Percentiles rank a stretch among this genome's conserved stretches.
These are phyloP conservation scores for western clawed frog (Xenopus tropicalis) DNA, from an alignment of 2,113 vertebrate species.

Conservation along the genomic window UCB_Xtro_10.0 CM004447.2:33981001-33981500, in stretches of 20 bases:
- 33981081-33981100: not conserved
- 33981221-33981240: constrained; percentile 29
- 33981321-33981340: constrained; percentile 44
- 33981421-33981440: constrained; percentile 92
- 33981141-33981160: constrained; percentile 14
- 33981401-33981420: constrained; percentile 89
- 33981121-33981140: not conserved
- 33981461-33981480: constrained; percentile 53
- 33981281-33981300: constrained; percentile 34
- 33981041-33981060: too few relatives aligned
- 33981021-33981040: too few relatives aligned
- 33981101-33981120: constrained; percentile 1
- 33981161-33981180: constrained; percentile 17
- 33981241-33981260: constrained; percentile 37
- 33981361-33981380: constrained; percentile 86
- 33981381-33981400: constrained; percentile 89
- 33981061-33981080: too few relatives aligned
- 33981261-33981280: not conserved
- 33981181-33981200: not conserved
- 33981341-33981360: constrained; percentile 72
- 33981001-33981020: too few relatives aligned
- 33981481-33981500: constrained; percentile 39
- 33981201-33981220: not conserved
- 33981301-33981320: constrained; percentile 3
- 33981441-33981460: constrained; percentile 70